Evolutionary conservation across 2,797 vertebrate genomes (phyloP), one percentile per base, ranked within the genome.

Genomic region (Delichon dasypus): DNA sequence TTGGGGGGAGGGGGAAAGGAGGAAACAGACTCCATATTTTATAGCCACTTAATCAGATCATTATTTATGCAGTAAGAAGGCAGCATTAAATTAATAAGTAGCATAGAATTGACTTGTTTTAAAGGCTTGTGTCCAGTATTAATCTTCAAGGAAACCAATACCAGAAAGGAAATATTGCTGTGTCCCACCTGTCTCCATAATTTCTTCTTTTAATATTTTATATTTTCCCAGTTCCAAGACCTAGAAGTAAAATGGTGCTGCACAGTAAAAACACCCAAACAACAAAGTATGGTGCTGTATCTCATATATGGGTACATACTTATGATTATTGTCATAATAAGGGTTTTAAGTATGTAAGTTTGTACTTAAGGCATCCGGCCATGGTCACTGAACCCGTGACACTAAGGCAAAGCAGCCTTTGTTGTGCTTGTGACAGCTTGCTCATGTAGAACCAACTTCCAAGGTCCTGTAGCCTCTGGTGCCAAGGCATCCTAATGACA

Each of bases 1-100:
- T 21, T n/a, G 9, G 15, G 7, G 10, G 5, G 8, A 12, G 8
- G 9, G n/a, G 9, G n/a, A 32, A 22, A 18, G 5, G 4, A 14
- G 11, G 13, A 71, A 88, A 30, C 30, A 80, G 48, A 40, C 27
- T 78, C 30, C 1, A 0, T 92, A 25, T 88, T 90, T 95, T 60
- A 71, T 88, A 61, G 16, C 13, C 19, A 50, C 45, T 93, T 93
- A 53, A 85, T 67, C 26, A 77, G 67, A 66, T 94, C 14, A 55
- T 91, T 79, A 80, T 72, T 91, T 93, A 64, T 88, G 54, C 9
- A 73, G 23, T 55, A 21, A 94, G 71, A 64, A 76, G 29, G 17
- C 61, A 89, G 13, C 30, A 70, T 85, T 82, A 61, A 27, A 79
- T 90, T 90, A 84, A 40, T 78, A 76, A 87, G 17, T 58, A 44